These are phyloP conservation scores for Sinohyriopsis cumingii DNA, from an alignment of 2,888 invertebrate genomes.

Conservation along the genomic window DNA sequence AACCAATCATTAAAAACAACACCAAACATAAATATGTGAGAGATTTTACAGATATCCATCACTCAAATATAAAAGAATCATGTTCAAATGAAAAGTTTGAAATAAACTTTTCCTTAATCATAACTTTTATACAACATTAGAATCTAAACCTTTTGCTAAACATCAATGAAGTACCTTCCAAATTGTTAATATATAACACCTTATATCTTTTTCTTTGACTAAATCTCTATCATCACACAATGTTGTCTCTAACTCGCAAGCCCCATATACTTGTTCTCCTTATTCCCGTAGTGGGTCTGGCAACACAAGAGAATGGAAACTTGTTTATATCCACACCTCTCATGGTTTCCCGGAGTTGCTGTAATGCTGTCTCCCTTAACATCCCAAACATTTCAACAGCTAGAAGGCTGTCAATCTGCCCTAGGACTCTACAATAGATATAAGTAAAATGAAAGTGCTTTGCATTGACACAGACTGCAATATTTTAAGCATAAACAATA, in stretches of 20 bases:
- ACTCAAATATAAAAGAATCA: no score
- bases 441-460: not conserved
- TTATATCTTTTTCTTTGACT: no score
- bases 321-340: constrained; percentile 79
- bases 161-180: no score
- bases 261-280: constrained; percentile 93
- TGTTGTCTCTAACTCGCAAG: constrained; percentile 74
- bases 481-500: not conserved
- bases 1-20: no score
- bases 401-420: constrained; percentile 74
- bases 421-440: constrained; percentile 72
- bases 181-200: no score
- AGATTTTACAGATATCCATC: no score
- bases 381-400: constrained; percentile 89
- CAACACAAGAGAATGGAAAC: constrained; percentile 87
- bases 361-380: constrained; percentile 77
- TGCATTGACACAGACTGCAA: not conserved
- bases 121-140: no score
- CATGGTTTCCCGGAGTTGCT: constrained; percentile 76
- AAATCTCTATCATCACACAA: constrained; percentile 5
- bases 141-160: no score
- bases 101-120: no score
- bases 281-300: constrained; percentile 88
- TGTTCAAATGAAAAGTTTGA: no score
- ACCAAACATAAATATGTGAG: no score